Evolutionary conservation across 1,140 invertebrate genomes (phyloP), one percentile per base, ranked within the genome.

Genomic region (Calosoma granatense): DNA sequence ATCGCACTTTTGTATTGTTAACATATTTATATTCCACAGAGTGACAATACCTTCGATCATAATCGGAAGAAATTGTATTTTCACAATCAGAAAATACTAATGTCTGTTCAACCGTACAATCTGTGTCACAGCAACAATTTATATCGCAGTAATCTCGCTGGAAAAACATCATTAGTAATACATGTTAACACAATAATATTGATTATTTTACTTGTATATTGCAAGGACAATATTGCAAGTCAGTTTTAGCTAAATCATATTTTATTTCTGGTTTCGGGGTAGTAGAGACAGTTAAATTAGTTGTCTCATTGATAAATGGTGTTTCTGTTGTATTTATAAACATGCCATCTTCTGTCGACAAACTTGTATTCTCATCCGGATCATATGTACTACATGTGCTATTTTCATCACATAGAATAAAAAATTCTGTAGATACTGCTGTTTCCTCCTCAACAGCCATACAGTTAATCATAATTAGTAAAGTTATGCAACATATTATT

Each of bases 41-140:
- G 57, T 70, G 62, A 56, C 76, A 79, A 58, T 70, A 74, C 53
- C 65, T 61, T 51, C 68, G 60, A 66, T 72, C 72, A 22, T n/a
- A n/a, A n/a, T 67, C 61, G 30, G 56, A 52, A 39, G 51, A 22
- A 26, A 63, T 62, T 55, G 61, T 56, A 20, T 63, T 59, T 26
- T 66, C 59, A 59, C 84, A 88, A 55, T 70, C 60, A 30, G 72
- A 68, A 65, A 88, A 88, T 6, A 81, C 67, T 53, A 63, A 55
- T 64, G 73, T 75, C 56, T 86, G 79, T 47, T 67, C 63, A 2
- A 67, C 60, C 12, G 72, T 66, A 66, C 86, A 90, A 58, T 87
- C 85, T 20, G 57, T 61, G 71, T 90, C 87, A 72, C 87, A 88
- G 62, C 86, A 88, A 68, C 86, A 90, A 63, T 86, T 84, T 23